phyloP scores from a whole-genome alignment of 2,888 invertebrate species.

The Acronicta alni region DNA sequence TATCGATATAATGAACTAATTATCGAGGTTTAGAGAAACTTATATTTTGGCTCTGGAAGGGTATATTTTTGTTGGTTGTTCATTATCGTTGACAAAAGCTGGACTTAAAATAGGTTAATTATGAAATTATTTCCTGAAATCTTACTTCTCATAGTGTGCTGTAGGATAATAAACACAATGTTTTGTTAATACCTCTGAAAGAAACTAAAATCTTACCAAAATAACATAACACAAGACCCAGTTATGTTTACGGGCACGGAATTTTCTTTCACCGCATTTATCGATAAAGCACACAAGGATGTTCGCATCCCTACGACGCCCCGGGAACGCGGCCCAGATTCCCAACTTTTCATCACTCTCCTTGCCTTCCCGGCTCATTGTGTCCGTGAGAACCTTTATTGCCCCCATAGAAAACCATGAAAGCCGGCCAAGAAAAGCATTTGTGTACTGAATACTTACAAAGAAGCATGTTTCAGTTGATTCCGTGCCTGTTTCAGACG shows the following conservation, averaged over 20 bases:
- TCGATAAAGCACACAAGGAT: constrained; percentile 58
- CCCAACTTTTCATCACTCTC: constrained; percentile 87
- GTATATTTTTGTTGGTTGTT: no score
- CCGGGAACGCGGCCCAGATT: constrained; percentile 86
- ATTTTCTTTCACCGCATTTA: constrained; percentile 50
- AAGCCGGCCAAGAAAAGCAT: constrained; percentile 87
- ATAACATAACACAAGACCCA: constrained; percentile 8
- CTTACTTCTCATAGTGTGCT: background rate
- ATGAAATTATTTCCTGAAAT: no score
- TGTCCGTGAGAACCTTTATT: constrained; percentile 89
- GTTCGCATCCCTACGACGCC: constrained; percentile 73
- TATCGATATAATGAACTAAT: constrained; percentile 25
- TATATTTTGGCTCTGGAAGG: no score
- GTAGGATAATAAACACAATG: constrained; percentile 4
- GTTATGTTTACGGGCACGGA: constrained; percentile 13
- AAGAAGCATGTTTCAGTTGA: constrained; percentile 72
- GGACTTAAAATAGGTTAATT: no score
- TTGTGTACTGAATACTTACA: constrained; percentile 87
- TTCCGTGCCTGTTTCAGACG: constrained; percentile 63
- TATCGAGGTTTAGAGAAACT: background rate
- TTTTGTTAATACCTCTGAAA: background rate
- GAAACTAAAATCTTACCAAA: background rate
- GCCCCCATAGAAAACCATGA: constrained; percentile 87
- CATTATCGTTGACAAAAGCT: no score
- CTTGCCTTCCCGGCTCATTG: constrained; percentile 84